These are phyloP conservation scores for Microctenopoma stevenorrisi DNA, from an alignment of 2,797 vertebrate species.

Conservation along the genomic window DNA sequence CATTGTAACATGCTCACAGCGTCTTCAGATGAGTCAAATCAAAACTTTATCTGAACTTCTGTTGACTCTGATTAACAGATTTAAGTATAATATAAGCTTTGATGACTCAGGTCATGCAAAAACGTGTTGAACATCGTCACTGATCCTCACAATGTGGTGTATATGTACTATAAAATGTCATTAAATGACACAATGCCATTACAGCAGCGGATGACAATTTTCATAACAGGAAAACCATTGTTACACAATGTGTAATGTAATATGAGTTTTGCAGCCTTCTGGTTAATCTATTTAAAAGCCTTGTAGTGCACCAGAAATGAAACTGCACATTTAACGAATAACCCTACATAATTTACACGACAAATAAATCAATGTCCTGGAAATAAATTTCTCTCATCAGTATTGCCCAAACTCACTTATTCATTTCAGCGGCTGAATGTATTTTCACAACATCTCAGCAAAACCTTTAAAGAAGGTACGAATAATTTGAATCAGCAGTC, in stretches of 20 bases:
- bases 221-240: neutral
- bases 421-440: constrained; percentile 52
- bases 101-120: no score
- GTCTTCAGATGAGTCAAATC: neutral
- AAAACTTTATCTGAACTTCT: neutral
- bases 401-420: constrained; percentile 37
- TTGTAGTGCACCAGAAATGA: neutral
- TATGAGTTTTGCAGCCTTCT: constrained; percentile 5
- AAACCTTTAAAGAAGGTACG: constrained; percentile 57
- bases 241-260: neutral
- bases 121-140: no score
- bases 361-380: constrained; percentile 39
- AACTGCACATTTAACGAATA: constrained; percentile 24
- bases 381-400: constrained; percentile 53
- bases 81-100: no score
- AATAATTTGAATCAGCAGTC: constrained; percentile 75
- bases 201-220: constrained; percentile 1
- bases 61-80: neutral
- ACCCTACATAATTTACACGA: constrained; percentile 31
- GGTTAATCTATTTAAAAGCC: constrained; percentile 31
- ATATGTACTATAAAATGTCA: no score
- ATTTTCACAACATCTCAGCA: constrained; percentile 32
- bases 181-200: no score
- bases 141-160: no score
- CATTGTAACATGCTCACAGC: fast-evolving